Evolutionary conservation across 2,113 vertebrate genomes (phyloP).

Genomic region (Bubo blakistoni): DNA sequence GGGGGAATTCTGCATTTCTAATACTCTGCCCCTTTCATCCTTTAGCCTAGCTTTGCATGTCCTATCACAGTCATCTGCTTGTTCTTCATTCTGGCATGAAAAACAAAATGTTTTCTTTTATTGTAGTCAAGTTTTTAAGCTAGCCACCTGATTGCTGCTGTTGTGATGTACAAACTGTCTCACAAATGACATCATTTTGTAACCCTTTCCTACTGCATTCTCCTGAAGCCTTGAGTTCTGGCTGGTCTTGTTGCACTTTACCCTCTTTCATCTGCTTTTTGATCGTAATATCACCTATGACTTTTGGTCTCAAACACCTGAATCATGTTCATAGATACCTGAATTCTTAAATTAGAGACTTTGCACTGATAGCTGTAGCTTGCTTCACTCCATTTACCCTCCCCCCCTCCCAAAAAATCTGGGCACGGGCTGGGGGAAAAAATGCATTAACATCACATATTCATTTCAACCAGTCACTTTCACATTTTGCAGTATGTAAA

Average conservation of each 20-base stretch:
- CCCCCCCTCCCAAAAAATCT: background rate
- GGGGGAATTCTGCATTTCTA: slow-evolving; percentile 78
- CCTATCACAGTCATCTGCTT: slow-evolving; percentile 68
- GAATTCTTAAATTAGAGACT: background rate
- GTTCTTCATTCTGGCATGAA: slow-evolving; percentile 70
- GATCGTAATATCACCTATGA: background rate
- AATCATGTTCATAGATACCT: background rate
- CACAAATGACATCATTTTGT: background rate
- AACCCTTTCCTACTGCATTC: background rate
- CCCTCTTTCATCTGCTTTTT: slow-evolving; percentile 10
- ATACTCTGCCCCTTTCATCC: slow-evolving; percentile 63
- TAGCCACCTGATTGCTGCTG: background rate
- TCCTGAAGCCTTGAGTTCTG: background rate
- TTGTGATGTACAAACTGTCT: background rate
- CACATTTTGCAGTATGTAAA: background rate
- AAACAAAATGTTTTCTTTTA: background rate
- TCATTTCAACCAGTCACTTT: slow-evolving; percentile 16
- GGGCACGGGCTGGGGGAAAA: slow-evolving; percentile 49
- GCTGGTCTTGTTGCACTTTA: background rate
- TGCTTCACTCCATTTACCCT: slow-evolving; percentile 42
- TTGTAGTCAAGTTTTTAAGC: background rate
- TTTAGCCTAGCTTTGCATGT: slow-evolving; percentile 77
- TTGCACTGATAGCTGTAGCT: background rate
- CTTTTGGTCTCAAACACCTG: background rate
- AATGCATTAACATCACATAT: background rate